phyloP scores from a whole-genome alignment of 2,888 invertebrate species.

The Drosophila neotestacea region DNA sequence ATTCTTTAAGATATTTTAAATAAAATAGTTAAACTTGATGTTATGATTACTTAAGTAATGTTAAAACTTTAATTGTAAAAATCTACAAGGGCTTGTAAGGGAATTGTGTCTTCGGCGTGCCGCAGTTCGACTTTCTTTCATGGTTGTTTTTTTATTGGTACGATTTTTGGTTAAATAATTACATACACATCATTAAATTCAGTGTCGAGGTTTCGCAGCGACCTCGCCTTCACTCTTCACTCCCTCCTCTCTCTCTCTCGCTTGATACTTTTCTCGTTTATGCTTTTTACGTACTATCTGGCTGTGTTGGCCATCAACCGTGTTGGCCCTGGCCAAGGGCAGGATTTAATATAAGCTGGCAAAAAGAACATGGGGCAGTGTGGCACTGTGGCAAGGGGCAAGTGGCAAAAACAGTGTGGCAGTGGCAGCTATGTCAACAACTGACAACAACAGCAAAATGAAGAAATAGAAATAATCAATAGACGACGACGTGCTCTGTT shows the following conservation, averaged over 20 bases:
- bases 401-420: too few species aligned
- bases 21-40: too few species aligned
- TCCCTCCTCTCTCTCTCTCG: neutral
- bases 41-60: too few species aligned
- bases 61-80: too few species aligned
- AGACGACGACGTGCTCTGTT: slow-evolving; percentile 19
- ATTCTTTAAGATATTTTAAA: too few species aligned
- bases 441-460: slow-evolving; percentile 41
- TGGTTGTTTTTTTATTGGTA: neutral
- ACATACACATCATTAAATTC: slow-evolving; percentile 25
- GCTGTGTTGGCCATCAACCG: slow-evolving; percentile 25
- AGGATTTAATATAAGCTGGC: slow-evolving; percentile 49
- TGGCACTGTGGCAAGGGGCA: neutral
- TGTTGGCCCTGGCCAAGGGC: slow-evolving; percentile 50
- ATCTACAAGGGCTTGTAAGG: too few species aligned
- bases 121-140: too few species aligned
- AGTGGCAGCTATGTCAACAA: slow-evolving; percentile 60
- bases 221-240: slow-evolving; percentile 1
- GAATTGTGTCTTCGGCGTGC: too few species aligned
- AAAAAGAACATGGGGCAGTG: slow-evolving; percentile 7
- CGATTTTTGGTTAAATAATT: slow-evolving; percentile 28
- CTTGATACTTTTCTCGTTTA: neutral
- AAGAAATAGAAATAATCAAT: slow-evolving; percentile 75
- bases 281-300: neutral
- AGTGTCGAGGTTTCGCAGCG: slow-evolving; percentile 20